Base-by-base conservation (phyloP, 1,140 invertebrate species). In the Tigriopus japonicus region DNA sequence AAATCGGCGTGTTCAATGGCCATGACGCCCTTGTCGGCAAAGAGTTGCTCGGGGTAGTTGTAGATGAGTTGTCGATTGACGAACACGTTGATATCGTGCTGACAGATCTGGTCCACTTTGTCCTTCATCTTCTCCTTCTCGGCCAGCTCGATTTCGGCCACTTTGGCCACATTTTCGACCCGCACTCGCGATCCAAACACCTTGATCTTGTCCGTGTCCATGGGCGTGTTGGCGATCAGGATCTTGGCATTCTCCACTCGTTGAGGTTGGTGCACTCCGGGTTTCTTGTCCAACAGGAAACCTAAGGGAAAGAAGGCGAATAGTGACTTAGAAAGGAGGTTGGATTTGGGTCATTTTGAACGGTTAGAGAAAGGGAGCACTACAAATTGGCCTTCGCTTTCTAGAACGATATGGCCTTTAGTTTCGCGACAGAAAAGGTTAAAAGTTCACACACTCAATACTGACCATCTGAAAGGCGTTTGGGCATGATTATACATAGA, bases 81-180 rank as follows among this genome's bases (percentile, higher is more conserved):
- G 68, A 99, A 99, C 0, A 99, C 96, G 75, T 95, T 99, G 72
- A 86, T 89, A 62, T 90, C 86, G 72, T 98, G 93, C 65, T 84
- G 84, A 7, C 98, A 69, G 63, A 99, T 99, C 72, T 94, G 95
- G 63, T 92, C 83, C 0, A 99, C 91, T 80, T 99, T 99, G 64
- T 96, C 87, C 71, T 95, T 97, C 96, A 99, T 99, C 70, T 99
- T 99, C 69, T 98, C 89, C 71, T 98, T 98, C 69, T 99, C 96
- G 19, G 95, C 94, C 24, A 87, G 69, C 75, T 99, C 96, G 52
- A 99, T 73, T 70, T 99, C 94, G 14, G 95, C 95, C 62, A 99
- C 91, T 73, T 98, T 98, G 1, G 94, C 86, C 76, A 98, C 84
- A 0, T 92, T 95, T 72, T 99, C 95, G 0, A 98, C 94, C 68